Evolutionary conservation across 2,888 invertebrate genomes (phyloP).

Genomic region (Isoperla grammatica): DNA sequence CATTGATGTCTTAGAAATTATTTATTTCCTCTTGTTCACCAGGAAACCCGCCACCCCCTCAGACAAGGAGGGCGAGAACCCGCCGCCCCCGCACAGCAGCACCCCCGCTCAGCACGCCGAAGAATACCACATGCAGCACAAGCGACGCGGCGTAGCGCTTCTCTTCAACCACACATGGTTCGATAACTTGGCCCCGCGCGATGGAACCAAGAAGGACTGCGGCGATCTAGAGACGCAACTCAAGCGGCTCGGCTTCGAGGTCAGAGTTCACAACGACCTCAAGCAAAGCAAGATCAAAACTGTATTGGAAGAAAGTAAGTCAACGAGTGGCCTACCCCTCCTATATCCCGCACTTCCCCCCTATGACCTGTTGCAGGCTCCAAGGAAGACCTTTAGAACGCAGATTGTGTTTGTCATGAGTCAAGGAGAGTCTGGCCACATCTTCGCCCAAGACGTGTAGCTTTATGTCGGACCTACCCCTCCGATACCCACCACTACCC

Average conservation of each 20-base stretch:
- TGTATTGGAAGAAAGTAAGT: constrained; percentile 45
- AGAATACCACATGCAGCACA: constrained; percentile 48
- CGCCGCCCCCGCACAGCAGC: not conserved
- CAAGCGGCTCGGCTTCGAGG: constrained; percentile 46
- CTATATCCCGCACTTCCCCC: too few relatives aligned
- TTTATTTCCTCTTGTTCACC: too few relatives aligned
- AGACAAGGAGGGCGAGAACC: not conserved
- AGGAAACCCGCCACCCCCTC: not conserved
- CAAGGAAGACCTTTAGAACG: too few relatives aligned
- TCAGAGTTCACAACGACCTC: constrained; percentile 45
- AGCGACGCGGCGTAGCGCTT: constrained; percentile 49
- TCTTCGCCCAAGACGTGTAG: constrained; percentile 57
- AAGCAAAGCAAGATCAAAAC: constrained; percentile 43
- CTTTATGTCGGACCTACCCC: too few relatives aligned
- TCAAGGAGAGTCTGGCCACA: constrained; percentile 57
- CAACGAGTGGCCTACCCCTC: too few relatives aligned
- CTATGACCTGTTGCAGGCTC: too few relatives aligned
- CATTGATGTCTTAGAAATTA: too few relatives aligned
- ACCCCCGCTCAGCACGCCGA: constrained; percentile 31
- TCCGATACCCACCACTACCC: too few relatives aligned
- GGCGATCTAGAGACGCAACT: constrained; percentile 43
- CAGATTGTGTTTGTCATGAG: constrained; percentile 56
- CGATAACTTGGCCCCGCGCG: constrained; percentile 41
- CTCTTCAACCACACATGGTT: constrained; percentile 56
- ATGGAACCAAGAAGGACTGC: constrained; percentile 55